Base-by-base conservation (phyloP, 1,140 invertebrate species). In the Telenomus remus region DNA sequence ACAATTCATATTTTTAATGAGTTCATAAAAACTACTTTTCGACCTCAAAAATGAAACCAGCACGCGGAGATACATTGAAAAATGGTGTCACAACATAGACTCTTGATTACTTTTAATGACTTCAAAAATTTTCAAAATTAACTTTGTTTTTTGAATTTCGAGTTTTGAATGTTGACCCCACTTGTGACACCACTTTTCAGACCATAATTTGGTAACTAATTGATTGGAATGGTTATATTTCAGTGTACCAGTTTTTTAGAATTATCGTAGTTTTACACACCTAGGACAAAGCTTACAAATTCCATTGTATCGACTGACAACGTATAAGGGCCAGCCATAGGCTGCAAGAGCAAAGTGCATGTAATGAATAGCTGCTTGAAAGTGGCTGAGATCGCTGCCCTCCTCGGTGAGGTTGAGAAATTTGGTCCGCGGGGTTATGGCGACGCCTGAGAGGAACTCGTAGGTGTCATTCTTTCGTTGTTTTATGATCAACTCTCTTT, bases 251-350 rank as follows among this genome's bases (percentile, higher is more conserved):
- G n/a, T n/a, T n/a, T n/a, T n/a, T n/a, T n/a, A n/a, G n/a, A n/a
- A n/a, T n/a, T n/a, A n/a, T n/a, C n/a, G n/a, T n/a, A n/a, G n/a
- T n/a, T n/a, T n/a, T n/a, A n/a, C n/a, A n/a, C n/a, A 95, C 91
- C 91, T 92, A 42, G 94, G 90, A 74, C 93, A 92, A 11, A 97
- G 86, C 76, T 92, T 90, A 85, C 94, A 96, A 49, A 94, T 86
- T 19, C 92, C 94, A n/a, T 91, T 91, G 13, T 92, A 91, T 76
- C 93, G 91, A 48, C 91, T 92, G 85, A 95, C 90, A 63, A 97
- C 89, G 79, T 93, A 96, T 87, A 96, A 92, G n/a, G 95, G 95
- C 95, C 95, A 97, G 11, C 95, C 95, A 84, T 97, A 97, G 59
- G 95, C 94, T 13, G 93, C 94, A 6, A 96, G 90, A n/a, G 95